phyloP scores from a whole-genome alignment of 1,140 invertebrate genomes.

The Drosophila cardini region DNA sequence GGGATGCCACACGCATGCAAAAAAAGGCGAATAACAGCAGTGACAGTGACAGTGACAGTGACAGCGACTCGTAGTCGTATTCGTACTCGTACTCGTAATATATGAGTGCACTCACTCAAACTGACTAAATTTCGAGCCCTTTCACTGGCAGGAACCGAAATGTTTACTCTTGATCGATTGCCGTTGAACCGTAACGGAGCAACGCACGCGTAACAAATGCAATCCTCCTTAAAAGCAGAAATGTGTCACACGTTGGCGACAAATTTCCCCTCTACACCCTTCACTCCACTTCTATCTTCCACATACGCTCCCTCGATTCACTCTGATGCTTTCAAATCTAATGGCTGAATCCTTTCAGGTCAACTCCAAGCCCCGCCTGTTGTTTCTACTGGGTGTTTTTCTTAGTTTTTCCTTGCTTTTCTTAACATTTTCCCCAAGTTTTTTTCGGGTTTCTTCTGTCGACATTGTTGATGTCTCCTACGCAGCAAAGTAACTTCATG shows the following conservation, averaged over 20 bases:
- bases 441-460: constrained; percentile 50
- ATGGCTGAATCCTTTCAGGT: constrained; percentile 77
- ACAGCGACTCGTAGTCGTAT: constrained; percentile 29
- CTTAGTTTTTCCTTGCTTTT: constrained; percentile 33
- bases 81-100: constrained; percentile 58
- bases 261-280: constrained; percentile 10
- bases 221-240: constrained; percentile 84
- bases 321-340: constrained; percentile 50
- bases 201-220: constrained; percentile 83
- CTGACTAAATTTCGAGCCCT: constrained; percentile 74
- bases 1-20: constrained; percentile 41
- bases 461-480: constrained; percentile 73
- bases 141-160: constrained; percentile 46
- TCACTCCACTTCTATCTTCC: neutral
- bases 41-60: neutral
- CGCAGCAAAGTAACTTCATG: constrained; percentile 27
- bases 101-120: constrained; percentile 80
- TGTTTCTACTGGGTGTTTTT: constrained; percentile 40
- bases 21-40: constrained; percentile 20
- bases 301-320: constrained; percentile 14
- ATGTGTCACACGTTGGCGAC: constrained; percentile 79
- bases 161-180: constrained; percentile 83
- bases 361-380: constrained; percentile 54
- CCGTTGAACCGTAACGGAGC: constrained; percentile 79
- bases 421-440: constrained; percentile 7